Evolutionary conservation across 2,888 invertebrate species (phyloP).

Genomic region (Caenorhabditis sp.): DNA sequence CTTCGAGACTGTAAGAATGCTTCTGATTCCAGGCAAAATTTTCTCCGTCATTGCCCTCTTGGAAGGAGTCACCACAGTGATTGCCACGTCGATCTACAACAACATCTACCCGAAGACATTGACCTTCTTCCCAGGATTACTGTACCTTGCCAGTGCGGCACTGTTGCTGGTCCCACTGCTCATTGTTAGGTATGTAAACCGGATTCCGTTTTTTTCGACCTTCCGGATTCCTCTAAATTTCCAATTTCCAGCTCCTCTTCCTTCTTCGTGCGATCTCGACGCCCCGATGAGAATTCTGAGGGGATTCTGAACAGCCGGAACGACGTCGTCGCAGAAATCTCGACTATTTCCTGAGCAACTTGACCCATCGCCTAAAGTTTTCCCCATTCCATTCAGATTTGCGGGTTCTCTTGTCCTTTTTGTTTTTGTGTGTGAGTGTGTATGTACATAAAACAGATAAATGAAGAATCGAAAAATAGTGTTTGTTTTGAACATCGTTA

Average conservation of each 20-base stretch:
- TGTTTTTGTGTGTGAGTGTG: background rate
- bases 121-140: constrained; percentile 83
- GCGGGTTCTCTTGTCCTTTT: constrained; percentile 16
- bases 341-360: background rate
- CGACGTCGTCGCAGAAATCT: constrained; percentile 58
- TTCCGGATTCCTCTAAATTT: no score
- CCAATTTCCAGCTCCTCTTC: constrained; percentile 42
- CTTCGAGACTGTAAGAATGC: background rate
- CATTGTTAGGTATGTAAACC: constrained; percentile 72
- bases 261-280: constrained; percentile 34
- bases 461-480: constrained; percentile 17
- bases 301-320: constrained; percentile 62
- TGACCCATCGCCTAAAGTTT: background rate
- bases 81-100: constrained; percentile 84
- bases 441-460: constrained; percentile 18
- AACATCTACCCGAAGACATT: constrained; percentile 83
- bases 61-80: constrained; percentile 83
- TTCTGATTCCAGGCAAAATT: constrained; percentile 80
- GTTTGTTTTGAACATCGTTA: constrained; percentile 33
- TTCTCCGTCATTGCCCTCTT: constrained; percentile 83
- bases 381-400: constrained; percentile 30
- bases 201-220: no score
- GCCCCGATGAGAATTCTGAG: constrained; percentile 45
- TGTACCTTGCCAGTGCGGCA: constrained; percentile 76
- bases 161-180: constrained; percentile 74